Conservation (phyloP, 1,140 invertebrate genomes). For the Orchestia grillus region DNA sequence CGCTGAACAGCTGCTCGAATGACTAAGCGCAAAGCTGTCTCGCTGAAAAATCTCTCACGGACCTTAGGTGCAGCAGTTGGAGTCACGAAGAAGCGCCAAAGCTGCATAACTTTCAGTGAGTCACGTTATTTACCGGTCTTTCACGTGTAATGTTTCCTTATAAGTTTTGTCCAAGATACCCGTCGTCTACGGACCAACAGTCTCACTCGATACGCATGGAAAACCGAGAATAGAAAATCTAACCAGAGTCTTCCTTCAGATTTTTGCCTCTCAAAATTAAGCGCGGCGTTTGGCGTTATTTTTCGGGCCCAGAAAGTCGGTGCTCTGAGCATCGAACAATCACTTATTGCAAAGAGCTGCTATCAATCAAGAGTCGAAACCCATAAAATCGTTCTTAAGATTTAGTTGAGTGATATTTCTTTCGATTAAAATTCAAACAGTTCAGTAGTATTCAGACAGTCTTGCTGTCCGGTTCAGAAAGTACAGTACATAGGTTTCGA, state of each 20-base stretch:
- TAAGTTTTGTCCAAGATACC: background rate
- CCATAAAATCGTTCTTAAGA: background rate
- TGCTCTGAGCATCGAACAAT: background rate
- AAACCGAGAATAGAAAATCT: background rate
- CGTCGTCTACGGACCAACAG: background rate
- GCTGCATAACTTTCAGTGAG: background rate
- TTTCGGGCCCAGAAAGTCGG: background rate
- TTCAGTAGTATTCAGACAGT: background rate
- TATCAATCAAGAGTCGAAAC: background rate
- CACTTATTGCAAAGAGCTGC: background rate
- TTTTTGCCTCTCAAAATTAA: background rate
- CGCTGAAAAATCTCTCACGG: background rate
- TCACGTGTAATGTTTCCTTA: background rate
- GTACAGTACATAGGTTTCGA: no score
- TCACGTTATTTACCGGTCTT: background rate
- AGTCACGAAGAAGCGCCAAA: background rate
- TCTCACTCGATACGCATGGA: background rate
- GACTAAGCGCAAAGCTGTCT: background rate
- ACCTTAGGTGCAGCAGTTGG: background rate
- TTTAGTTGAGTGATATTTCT: background rate
- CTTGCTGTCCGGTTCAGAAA: no score
- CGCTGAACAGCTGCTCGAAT: background rate
- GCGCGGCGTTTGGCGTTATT: background rate
- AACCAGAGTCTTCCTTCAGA: background rate
- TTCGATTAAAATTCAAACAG: background rate